These are phyloP conservation scores for Pandion haliaetus DNA, from an alignment of 2,113 vertebrate genomes.

Conservation along the genomic window DNA sequence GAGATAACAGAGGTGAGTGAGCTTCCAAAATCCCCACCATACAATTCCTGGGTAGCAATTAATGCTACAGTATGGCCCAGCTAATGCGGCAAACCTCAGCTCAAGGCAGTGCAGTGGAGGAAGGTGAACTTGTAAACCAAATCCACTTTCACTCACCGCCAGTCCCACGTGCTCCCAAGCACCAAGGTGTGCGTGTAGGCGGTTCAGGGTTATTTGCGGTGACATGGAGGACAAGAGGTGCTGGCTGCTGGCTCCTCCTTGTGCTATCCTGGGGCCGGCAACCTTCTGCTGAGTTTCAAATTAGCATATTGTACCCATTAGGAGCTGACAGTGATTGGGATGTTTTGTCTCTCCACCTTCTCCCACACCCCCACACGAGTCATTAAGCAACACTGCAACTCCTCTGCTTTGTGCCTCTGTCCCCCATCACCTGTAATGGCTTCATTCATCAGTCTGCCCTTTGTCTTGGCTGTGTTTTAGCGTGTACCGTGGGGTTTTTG, in stretches of 20 bases:
- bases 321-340: background rate
- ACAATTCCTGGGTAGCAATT: background rate
- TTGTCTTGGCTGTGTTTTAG: background rate
- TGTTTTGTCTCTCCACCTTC: background rate
- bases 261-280: fast-evolving
- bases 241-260: background rate
- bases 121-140: background rate
- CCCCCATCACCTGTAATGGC: background rate
- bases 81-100: background rate
- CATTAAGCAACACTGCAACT: background rate
- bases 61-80: no score
- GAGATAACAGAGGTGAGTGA: background rate
- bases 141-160: background rate
- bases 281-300: background rate
- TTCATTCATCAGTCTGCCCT: background rate
- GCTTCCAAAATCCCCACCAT: background rate
- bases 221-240: background rate
- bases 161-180: background rate
- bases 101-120: background rate
- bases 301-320: background rate
- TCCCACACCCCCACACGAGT: background rate
- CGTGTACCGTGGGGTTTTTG: background rate
- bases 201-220: background rate
- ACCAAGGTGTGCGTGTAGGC: background rate
- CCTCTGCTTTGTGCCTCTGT: background rate